These are phyloP conservation scores for Deladenus siricidicola DNA, from an alignment of 2,888 invertebrate genomes.

Conservation along the genomic window DNA sequence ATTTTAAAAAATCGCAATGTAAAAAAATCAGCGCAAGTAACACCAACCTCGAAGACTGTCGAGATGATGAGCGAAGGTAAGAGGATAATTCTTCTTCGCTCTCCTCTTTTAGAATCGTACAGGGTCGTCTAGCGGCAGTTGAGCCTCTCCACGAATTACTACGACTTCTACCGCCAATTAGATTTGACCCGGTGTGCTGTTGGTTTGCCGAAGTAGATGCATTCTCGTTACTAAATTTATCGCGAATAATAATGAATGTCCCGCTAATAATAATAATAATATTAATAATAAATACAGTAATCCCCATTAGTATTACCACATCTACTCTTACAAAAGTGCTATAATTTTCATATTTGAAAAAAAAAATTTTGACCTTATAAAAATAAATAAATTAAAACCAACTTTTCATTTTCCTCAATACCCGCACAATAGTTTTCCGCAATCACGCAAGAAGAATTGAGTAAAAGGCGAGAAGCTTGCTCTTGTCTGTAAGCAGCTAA, in stretches of 20 bases:
- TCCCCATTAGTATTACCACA: too few relatives aligned
- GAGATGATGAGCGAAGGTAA: conserved; percentile 50
- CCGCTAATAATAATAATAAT: too few relatives aligned
- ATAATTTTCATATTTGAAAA: too few relatives aligned
- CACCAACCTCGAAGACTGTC: conserved; percentile 49
- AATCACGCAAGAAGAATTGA: not conserved
- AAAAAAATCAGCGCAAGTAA: too few relatives aligned
- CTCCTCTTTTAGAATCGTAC: conserved; percentile 85
- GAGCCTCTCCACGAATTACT: conserved; percentile 47
- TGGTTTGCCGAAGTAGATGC: not conserved
- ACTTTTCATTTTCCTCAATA: too few relatives aligned
- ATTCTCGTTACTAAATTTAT: not conserved
- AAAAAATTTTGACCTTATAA: not conserved
- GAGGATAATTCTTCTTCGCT: conserved; percentile 67
- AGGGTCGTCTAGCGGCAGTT: conserved; percentile 59
- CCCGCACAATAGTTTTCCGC: not conserved
- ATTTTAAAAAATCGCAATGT: not conserved
- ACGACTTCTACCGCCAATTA: conserved; percentile 32
- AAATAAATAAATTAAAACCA: too few relatives aligned
- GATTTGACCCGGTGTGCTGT: not conserved
- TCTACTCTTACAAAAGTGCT: too few relatives aligned
- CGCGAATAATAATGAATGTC: too few relatives aligned
- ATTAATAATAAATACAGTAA: too few relatives aligned
- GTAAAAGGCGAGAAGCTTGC: conserved; percentile 24
- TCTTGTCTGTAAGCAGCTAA: conserved; percentile 65